phyloP scores from a whole-genome alignment of 2,113 vertebrate genomes.

The Craseonycteris thonglongyai region DNA sequence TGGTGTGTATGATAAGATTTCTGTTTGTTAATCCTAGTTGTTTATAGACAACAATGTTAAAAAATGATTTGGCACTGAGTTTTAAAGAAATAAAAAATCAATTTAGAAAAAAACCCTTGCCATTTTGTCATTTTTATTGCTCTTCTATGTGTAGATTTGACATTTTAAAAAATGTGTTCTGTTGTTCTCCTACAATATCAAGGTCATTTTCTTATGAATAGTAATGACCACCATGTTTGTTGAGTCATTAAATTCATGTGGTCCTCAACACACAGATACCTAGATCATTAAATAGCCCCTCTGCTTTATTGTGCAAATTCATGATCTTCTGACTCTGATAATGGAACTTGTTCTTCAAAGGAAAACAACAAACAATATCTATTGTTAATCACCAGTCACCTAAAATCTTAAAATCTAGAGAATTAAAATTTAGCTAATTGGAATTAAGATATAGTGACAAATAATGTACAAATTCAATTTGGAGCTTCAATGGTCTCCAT shows the following conservation, averaged over 20 bases:
- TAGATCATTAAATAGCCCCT: neutral
- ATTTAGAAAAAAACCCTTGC: neutral
- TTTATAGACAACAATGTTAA: neutral
- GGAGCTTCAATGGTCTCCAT: neutral
- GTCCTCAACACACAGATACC: neutral
- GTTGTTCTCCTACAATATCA: neutral
- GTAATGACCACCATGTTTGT: neutral
- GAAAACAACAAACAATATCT: neutral
- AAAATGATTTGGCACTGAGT: neutral
- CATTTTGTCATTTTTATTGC: neutral
- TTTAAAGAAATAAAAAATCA: neutral
- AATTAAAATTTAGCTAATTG: neutral
- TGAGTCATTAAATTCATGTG: neutral
- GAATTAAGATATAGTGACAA: neutral
- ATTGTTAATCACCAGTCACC: neutral
- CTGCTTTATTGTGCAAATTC: neutral
- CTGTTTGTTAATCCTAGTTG: neutral
- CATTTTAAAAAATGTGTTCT: neutral
- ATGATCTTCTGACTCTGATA: neutral
- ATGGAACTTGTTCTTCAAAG: neutral
- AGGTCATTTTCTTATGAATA: neutral
- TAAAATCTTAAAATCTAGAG: neutral
- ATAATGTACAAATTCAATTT: neutral
- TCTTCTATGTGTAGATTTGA: neutral
- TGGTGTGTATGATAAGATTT: neutral